Evolutionary conservation across 2,888 invertebrate genomes (phyloP).

Genomic region (Phengaris alcon): DNA sequence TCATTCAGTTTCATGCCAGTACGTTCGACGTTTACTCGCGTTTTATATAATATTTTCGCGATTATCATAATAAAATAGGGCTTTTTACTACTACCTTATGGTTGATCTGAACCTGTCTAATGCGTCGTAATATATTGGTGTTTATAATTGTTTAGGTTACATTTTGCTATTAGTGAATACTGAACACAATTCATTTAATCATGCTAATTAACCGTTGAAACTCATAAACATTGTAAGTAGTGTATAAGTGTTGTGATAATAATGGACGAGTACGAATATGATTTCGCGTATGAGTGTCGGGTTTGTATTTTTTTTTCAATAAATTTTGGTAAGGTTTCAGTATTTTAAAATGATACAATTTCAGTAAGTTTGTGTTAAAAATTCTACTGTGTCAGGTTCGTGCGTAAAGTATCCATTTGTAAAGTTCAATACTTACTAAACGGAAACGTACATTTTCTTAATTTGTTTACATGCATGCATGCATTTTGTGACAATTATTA

Average conservation of each 20-base stretch:
- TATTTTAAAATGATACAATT: background rate
- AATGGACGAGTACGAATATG: constrained; percentile 80
- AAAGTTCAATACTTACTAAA: too few relatives aligned
- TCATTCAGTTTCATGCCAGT: constrained; percentile 71
- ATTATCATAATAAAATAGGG: constrained; percentile 31
- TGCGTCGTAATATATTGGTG: constrained; percentile 29
- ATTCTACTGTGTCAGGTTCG: too few relatives aligned
- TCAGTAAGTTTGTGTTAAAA: too few relatives aligned
- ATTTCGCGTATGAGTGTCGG: constrained; percentile 84
- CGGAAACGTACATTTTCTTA: too few relatives aligned
- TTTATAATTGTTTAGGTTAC: constrained; percentile 45
- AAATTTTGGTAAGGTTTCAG: background rate
- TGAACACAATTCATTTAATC: constrained; percentile 35
- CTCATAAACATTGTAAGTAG: constrained; percentile 42
- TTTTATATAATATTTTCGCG: constrained; percentile 42
- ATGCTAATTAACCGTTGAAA: constrained; percentile 49
- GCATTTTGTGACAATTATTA: background rate
- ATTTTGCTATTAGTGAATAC: constrained; percentile 36
- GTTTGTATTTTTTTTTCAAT: constrained; percentile 64
- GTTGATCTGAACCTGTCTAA: too few relatives aligned
- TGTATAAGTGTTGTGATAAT: constrained; percentile 50
- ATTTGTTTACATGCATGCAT: background rate
- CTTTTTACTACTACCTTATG: background rate
- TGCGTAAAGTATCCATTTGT: too few relatives aligned
- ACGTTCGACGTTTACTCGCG: constrained; percentile 50